phyloP scores from a whole-genome alignment of 2,888 invertebrate species.

The Epinotia bilunana region DNA sequence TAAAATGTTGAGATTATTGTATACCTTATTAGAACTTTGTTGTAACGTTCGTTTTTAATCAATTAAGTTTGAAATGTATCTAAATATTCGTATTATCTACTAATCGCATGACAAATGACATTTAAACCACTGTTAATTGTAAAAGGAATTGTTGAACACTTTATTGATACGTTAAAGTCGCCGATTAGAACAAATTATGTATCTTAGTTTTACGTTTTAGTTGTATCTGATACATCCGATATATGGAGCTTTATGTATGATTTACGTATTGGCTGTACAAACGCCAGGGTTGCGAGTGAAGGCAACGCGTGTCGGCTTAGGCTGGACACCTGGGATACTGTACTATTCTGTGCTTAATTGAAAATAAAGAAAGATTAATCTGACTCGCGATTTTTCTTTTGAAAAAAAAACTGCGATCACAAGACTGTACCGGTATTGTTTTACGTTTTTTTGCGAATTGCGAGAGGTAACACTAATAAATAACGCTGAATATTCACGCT shows the following conservation, averaged over 20 bases:
- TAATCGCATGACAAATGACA: conserved; percentile 78
- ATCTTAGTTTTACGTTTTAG: conserved; percentile 58
- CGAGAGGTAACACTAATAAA: too few species aligned
- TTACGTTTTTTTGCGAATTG: too few species aligned
- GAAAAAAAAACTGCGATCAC: too few species aligned
- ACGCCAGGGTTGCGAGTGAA: conserved; percentile 58
- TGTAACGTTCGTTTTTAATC: conserved; percentile 39
- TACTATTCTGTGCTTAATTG: conserved; percentile 84
- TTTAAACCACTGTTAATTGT: conserved; percentile 59
- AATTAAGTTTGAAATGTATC: conserved; percentile 41
- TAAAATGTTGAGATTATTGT: conserved; percentile 43
- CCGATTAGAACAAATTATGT: conserved; percentile 71
- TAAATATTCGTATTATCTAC: conserved; percentile 55
- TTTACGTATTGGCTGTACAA: conserved; percentile 55
- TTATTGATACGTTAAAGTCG: conserved; percentile 55
- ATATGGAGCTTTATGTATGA: conserved; percentile 45
- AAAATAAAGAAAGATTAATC: conserved; percentile 83
- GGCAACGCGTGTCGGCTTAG: conserved; percentile 69
- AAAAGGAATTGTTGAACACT: conserved; percentile 63
- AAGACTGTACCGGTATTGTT: too few species aligned
- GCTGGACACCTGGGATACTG: conserved; percentile 77
- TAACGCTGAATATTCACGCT: too few species aligned
- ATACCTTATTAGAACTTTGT: conserved; percentile 35
- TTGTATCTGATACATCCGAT: conserved; percentile 46
- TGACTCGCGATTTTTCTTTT: conserved; percentile 51